These are phyloP conservation scores for Monomorium pharaonis DNA, from an alignment of 1,140 invertebrate species.

Conservation along the genomic window DNA sequence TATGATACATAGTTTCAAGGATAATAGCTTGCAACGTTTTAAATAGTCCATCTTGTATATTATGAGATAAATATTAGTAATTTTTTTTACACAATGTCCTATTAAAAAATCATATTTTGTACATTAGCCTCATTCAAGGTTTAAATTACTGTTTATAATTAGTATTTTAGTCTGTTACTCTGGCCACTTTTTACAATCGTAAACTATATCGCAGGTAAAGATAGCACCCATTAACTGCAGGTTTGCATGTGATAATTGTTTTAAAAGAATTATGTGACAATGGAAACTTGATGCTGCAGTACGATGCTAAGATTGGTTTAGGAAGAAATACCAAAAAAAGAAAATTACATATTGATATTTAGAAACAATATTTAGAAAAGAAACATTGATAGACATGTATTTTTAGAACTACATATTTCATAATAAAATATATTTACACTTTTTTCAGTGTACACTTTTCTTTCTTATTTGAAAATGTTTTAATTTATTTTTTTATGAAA, in stretches of 20 bases:
- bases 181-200: background rate
- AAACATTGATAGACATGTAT: background rate
- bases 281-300: background rate
- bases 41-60: too few species aligned
- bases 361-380: background rate
- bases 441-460: background rate
- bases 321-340: background rate
- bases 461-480: background rate
- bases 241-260: background rate
- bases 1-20: too few species aligned
- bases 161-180: constrained; percentile 12
- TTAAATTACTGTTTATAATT: background rate
- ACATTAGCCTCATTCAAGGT: background rate
- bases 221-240: constrained; percentile 14
- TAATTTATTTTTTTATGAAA: background rate
- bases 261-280: constrained; percentile 10
- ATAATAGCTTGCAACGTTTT: too few species aligned
- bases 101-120: background rate
- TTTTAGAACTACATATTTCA: background rate
- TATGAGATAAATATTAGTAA: background rate
- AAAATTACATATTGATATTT: background rate
- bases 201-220: constrained; percentile 26
- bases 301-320: background rate
- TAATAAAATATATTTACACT: background rate
- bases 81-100: background rate